Conservation (phyloP, 2,113 vertebrate species). For the Phocoena phocoena region DNA sequence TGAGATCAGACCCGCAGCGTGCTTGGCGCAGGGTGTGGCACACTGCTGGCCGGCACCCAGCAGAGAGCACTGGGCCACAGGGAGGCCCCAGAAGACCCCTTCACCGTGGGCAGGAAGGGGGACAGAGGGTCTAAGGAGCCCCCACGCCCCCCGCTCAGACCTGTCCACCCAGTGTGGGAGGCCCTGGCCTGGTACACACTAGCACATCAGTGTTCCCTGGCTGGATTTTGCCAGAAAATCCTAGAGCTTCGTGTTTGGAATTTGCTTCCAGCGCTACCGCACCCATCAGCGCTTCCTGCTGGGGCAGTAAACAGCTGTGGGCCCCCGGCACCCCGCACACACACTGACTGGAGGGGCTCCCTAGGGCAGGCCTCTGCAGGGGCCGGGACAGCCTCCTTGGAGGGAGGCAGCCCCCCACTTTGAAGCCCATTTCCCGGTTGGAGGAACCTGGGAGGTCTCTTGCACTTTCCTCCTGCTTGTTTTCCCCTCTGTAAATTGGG, state of each 20-base stretch:
- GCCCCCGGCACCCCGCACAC: neutral
- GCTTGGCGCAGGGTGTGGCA: neutral
- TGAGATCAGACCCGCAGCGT: neutral
- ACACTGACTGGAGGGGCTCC: neutral
- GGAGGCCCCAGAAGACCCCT: neutral
- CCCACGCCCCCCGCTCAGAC: neutral
- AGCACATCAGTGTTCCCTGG: neutral
- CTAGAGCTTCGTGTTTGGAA: neutral
- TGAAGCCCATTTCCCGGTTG: no score
- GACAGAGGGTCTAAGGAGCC: neutral
- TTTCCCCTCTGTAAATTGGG: neutral
- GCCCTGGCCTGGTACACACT: neutral
- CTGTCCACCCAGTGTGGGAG: neutral
- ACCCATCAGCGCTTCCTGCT: neutral
- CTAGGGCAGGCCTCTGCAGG: neutral
- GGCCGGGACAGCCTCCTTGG: neutral
- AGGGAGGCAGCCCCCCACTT: no score
- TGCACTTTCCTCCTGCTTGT: neutral
- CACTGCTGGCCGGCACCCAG: rapidly evolving
- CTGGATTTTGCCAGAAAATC: neutral
- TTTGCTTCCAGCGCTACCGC: neutral
- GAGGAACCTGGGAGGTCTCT: neutral
- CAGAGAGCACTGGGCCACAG: neutral
- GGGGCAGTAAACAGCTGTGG: rapidly evolving
- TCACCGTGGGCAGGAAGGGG: neutral